A percentile compares a stretch with the other conserved stretches of the same genome.
Evolutionary conservation across 64 coral and sea anemone genomes (phyloP).

Genomic region (Montipora foliosa): DNA sequence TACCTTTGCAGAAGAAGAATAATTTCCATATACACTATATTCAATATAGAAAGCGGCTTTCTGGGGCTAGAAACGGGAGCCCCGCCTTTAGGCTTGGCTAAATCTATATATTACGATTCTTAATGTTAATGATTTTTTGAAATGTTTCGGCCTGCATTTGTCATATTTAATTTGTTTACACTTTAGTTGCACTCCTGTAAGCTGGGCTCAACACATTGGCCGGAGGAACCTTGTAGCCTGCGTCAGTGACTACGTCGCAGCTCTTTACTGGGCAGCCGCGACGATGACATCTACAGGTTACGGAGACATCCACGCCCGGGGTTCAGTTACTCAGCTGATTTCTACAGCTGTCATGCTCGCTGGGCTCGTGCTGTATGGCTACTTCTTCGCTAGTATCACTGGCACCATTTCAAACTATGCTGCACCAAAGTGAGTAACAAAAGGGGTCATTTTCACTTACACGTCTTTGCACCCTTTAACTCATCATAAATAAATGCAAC

Average conservation of each 20-base stretch:
- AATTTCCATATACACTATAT: too few relatives aligned
- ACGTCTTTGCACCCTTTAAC: neutral
- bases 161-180: neutral
- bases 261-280: conserved; percentile 92
- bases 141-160: neutral
- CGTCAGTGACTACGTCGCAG: conserved; percentile 64
- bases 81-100: too few relatives aligned
- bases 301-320: conserved; percentile 91
- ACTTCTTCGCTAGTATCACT: conserved; percentile 86
- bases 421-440: conserved; percentile 76
- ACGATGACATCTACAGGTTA: conserved; percentile 93
- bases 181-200: conserved; percentile 20
- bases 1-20: too few relatives aligned
- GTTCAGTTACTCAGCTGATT: conserved; percentile 73
- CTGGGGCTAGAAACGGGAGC: too few relatives aligned
- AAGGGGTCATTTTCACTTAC: neutral
- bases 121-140: too few relatives aligned
- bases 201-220: conserved; percentile 81
- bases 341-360: conserved; percentile 78
- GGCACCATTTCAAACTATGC: conserved; percentile 84
- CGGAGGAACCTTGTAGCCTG: conserved; percentile 19
- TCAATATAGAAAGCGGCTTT: too few relatives aligned
- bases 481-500: too few relatives aligned
- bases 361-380: conserved; percentile 85
- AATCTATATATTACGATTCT: too few relatives aligned